Conservation (phyloP, 2,797 vertebrate species). For the Hippoglossus hippoglossus region DNA sequence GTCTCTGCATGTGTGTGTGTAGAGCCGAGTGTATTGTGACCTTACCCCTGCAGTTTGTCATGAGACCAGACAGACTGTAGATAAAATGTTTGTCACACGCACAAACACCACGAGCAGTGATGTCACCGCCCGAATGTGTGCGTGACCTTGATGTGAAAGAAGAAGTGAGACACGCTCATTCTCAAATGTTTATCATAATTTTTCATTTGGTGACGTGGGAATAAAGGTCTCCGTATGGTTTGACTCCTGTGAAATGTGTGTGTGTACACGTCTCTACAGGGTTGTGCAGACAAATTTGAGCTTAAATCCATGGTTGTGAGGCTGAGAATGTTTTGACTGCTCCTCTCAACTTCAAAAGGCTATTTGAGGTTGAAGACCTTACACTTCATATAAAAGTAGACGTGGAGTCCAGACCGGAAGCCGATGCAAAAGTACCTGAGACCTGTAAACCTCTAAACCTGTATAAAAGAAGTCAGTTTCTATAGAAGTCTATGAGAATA, state of each 20-base stretch:
- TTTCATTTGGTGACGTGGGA: slow-evolving; percentile 10
- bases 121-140: slow-evolving; percentile 47
- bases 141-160: slow-evolving; percentile 37
- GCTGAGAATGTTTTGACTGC: no score
- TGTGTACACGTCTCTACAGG: neutral
- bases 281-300: no score
- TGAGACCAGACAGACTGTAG: slow-evolving; percentile 32
- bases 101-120: slow-evolving; percentile 2
- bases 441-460: no score
- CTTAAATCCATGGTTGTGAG: neutral
- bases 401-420: no score
- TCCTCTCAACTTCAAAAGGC: no score
- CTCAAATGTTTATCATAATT: neutral
- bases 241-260: neutral
- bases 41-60: slow-evolving; percentile 31
- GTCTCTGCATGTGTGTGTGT: slow-evolving; percentile 7
- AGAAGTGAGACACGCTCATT: neutral
- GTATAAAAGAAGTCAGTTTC: no score
- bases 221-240: slow-evolving; percentile 1
- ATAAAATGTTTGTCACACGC: slow-evolving; percentile 37
- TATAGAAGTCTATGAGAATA: no score
- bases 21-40: slow-evolving; percentile 21
- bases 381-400: no score
- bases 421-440: no score
- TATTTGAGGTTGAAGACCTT: no score